Percentiles rank a stretch among this genome's conserved stretches.
Conservation (phyloP, 2,797 vertebrate genomes). For the Vultur gryphus region DNA sequence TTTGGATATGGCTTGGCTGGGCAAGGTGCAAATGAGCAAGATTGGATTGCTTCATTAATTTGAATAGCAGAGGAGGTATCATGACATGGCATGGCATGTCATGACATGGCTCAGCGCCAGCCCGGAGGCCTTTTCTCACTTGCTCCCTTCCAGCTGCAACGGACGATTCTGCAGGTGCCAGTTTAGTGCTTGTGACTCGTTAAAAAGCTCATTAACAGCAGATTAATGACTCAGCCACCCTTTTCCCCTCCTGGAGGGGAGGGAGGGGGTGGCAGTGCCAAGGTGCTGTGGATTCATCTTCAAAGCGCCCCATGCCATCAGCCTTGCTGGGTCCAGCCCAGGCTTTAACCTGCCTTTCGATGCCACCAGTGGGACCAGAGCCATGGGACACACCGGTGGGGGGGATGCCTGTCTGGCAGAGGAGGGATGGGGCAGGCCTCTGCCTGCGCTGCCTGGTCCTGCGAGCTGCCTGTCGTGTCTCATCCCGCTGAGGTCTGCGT, state of each 20-base stretch:
- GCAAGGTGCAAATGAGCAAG: background rate
- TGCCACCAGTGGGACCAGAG: background rate
- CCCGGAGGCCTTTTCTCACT: background rate
- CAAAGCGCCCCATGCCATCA: background rate
- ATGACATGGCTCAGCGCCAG: background rate
- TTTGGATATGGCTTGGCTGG: background rate
- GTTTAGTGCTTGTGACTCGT: background rate
- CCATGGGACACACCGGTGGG: fast-evolving
- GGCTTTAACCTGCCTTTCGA: background rate
- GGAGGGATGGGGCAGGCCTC: background rate
- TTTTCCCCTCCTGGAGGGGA: background rate
- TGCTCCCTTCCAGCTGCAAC: background rate
- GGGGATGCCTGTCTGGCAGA: background rate
- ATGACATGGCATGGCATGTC: fast-evolving
- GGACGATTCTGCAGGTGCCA: background rate
- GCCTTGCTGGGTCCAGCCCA: fast-evolving
- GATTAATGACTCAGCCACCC: constrained; percentile 1
- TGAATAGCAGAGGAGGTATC: background rate
- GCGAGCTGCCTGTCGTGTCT: background rate
- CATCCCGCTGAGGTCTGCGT: background rate
- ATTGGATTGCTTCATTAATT: background rate
- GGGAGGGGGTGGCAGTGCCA: background rate
- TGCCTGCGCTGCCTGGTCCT: background rate
- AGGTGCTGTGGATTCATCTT: background rate
- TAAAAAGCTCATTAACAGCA: background rate